A percentile compares a stretch with the other conserved stretches of the same genome.
Evolutionary conservation across 1,140 invertebrate genomes (phyloP).

Genomic region (Periplaneta americana): DNA sequence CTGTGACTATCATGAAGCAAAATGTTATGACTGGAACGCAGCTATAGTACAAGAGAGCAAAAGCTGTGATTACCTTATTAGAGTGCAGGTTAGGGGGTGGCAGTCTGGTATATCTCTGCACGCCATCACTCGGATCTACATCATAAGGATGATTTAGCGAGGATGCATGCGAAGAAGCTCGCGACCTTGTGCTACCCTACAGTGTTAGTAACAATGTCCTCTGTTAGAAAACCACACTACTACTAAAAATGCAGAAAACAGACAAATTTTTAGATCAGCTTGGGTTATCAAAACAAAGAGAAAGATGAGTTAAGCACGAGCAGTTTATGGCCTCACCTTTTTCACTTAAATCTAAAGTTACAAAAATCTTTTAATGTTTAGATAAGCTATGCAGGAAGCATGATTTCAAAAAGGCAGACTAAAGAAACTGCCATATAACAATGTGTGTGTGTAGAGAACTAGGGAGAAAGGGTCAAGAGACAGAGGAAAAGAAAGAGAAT

Average conservation of each 20-base stretch:
- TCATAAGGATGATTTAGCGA: conserved; percentile 39
- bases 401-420: too few relatives aligned
- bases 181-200: conserved; percentile 39
- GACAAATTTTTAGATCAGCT: too few relatives aligned
- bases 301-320: not conserved
- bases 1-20: too few relatives aligned
- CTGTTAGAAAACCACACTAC: not conserved
- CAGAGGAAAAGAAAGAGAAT: too few relatives aligned
- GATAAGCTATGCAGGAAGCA: too few relatives aligned
- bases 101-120: conserved; percentile 37
- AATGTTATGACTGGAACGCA: not conserved
- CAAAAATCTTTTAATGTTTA: not conserved
- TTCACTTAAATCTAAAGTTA: not conserved
- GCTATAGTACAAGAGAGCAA: too few relatives aligned
- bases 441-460: too few relatives aligned
- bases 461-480: too few relatives aligned
- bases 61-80: conserved; percentile 28
- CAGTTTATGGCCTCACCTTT: too few relatives aligned
- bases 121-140: conserved; percentile 40
- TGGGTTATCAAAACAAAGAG: too few relatives aligned
- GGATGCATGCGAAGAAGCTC: conserved; percentile 26
- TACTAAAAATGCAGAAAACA: conserved; percentile 7
- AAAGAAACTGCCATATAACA: too few relatives aligned
- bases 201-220: conserved; percentile 19
- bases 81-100: conserved; percentile 15